Percentiles rank a stretch among this genome's conserved stretches.
phyloP scores from a whole-genome alignment of 2,888 invertebrate species.

The Tyria jacobaeae region DNA sequence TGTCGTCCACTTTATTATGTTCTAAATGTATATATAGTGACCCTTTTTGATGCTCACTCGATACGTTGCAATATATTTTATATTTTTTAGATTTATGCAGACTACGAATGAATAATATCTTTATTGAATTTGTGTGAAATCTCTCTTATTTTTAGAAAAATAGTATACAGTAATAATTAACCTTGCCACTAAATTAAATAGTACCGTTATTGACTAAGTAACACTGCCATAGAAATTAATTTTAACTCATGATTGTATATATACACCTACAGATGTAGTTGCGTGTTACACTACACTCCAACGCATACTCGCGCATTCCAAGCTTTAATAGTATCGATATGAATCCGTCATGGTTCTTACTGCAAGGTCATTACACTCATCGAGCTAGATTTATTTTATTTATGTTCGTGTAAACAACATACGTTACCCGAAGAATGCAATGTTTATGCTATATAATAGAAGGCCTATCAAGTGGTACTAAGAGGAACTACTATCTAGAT shows the following conservation, averaged over 20 bases:
- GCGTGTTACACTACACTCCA: conserved; percentile 36
- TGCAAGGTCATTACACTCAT: conserved; percentile 63
- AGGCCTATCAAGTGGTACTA: no score
- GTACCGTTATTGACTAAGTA: conserved; percentile 45
- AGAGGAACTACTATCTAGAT: conserved; percentile 25
- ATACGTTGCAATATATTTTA: conserved; percentile 47
- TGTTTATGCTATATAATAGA: no score
- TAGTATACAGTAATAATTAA: conserved; percentile 21
- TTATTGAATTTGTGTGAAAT: conserved; percentile 27
- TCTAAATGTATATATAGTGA: conserved; percentile 55
- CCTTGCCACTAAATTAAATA: conserved; percentile 38
- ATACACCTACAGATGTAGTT: conserved; percentile 36
- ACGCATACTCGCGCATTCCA: conserved; percentile 33
- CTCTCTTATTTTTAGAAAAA: conserved; percentile 15
- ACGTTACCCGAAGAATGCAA: conserved; percentile 37
- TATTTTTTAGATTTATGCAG: conserved; percentile 51
- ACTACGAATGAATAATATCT: conserved; percentile 32
- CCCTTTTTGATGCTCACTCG: conserved; percentile 49
- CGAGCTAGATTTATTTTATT: conserved; percentile 38
- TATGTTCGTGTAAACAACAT: conserved; percentile 36
- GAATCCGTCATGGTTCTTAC: conserved; percentile 59
- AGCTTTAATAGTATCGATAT: conserved; percentile 53
- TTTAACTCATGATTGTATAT: conserved; percentile 19
- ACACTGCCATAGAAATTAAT: conserved; percentile 60
- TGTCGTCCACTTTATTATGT: conserved; percentile 41